A percentile compares a stretch with the other conserved stretches of the same genome.
Evolutionary conservation across 2,888 invertebrate genomes (phyloP).

Genomic region (Boloria selene): DNA sequence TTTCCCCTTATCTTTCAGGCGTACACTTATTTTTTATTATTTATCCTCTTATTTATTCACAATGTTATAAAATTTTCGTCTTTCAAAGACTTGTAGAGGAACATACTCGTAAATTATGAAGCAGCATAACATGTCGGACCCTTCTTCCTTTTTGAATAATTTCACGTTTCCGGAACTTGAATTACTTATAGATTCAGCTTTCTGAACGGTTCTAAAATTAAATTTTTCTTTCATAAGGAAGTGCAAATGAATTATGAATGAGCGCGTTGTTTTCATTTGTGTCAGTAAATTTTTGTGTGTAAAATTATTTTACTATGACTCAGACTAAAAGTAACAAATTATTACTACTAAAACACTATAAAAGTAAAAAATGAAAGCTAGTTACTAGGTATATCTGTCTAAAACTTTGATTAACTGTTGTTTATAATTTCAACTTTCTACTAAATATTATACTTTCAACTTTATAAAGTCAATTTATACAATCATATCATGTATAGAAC

Average conservation of each 20-base stretch:
- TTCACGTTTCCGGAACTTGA: conserved; percentile 68
- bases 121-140: conserved; percentile 52
- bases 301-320: neutral
- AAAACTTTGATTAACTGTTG: too few species aligned
- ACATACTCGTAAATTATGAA: conserved; percentile 58
- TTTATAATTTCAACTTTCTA: too few species aligned
- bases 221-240: conserved; percentile 61
- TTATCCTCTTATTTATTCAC: conserved; percentile 42
- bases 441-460: too few species aligned
- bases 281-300: neutral
- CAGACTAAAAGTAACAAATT: too few species aligned
- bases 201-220: conserved; percentile 56
- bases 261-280: neutral
- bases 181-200: conserved; percentile 64
- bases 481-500: too few species aligned
- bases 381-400: too few species aligned
- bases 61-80: conserved; percentile 32
- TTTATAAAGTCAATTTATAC: too few species aligned
- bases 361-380: too few species aligned
- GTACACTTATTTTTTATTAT: conserved; percentile 22
- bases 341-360: neutral
- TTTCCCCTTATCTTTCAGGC: conserved; percentile 13
- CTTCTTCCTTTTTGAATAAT: conserved; percentile 69
- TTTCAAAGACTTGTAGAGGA: conserved; percentile 40
- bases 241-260: conserved; percentile 23